These are phyloP conservation scores for Macaca fascicularis DNA, from an alignment of 2,113 vertebrate genomes.

Conservation along the genomic window T2T-MFA8v1.1 NC_088389.1:48657001-48657500, in stretches of 20 bases:
- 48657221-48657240: not conserved
- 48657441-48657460: conserved; percentile 55
- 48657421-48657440: conserved; percentile 35
- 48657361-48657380: not conserved
- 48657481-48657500: not conserved
- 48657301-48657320: not conserved
- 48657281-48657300: not conserved
- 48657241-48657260: not conserved
- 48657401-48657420: conserved; percentile 60
- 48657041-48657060: not conserved
- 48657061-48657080: not conserved
- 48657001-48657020: not conserved
- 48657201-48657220: not conserved
- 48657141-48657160: not conserved
- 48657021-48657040: not conserved
- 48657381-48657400: not conserved
- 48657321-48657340: not conserved
- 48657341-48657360: conserved; percentile 44
- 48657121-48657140: not conserved
- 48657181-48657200: not conserved
- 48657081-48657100: not conserved
- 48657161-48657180: not conserved
- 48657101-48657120: not conserved
- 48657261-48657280: not conserved
- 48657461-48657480: not conserved